Percentiles rank a stretch among this genome's conserved stretches.
phyloP scores from a whole-genome alignment of 1,140 invertebrate genomes.

The Prorops nasuta region DNA sequence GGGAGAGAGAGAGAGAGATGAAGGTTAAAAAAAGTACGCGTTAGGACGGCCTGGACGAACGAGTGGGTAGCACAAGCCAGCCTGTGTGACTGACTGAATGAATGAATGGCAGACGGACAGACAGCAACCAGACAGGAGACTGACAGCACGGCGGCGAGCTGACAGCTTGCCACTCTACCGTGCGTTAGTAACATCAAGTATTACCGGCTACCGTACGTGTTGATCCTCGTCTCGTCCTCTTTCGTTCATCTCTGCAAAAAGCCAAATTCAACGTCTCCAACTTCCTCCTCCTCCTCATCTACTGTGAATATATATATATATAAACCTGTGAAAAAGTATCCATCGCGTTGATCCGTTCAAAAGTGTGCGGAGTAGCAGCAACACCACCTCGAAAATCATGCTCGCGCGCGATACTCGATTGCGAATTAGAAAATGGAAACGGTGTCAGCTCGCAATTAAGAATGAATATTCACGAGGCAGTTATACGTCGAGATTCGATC shows the following conservation, averaged over 20 bases:
- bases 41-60: neutral
- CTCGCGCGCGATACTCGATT: too few relatives aligned
- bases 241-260: slow-evolving; percentile 18
- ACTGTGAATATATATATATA: too few relatives aligned
- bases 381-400: too few relatives aligned
- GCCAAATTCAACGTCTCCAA: neutral
- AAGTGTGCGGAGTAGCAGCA: too few relatives aligned
- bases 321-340: too few relatives aligned
- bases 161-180: slow-evolving; percentile 43
- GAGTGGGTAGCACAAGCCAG: neutral
- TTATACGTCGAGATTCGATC: too few relatives aligned
- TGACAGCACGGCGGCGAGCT: slow-evolving; percentile 47
- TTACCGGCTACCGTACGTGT: slow-evolving; percentile 47
- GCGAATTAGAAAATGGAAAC: too few relatives aligned
- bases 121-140: slow-evolving; percentile 52
- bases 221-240: slow-evolving; percentile 31
- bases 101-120: slow-evolving; percentile 47
- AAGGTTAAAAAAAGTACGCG: neutral
- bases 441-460: too few relatives aligned
- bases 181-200: slow-evolving; percentile 40
- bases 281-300: too few relatives aligned
- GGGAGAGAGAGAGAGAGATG: slow-evolving; percentile 4
- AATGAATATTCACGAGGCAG: too few relatives aligned
- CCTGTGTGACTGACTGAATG: slow-evolving; percentile 33
- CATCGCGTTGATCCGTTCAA: too few relatives aligned